Conservation (phyloP, 2,113 vertebrate genomes). For the Albula goreensis region DNA sequence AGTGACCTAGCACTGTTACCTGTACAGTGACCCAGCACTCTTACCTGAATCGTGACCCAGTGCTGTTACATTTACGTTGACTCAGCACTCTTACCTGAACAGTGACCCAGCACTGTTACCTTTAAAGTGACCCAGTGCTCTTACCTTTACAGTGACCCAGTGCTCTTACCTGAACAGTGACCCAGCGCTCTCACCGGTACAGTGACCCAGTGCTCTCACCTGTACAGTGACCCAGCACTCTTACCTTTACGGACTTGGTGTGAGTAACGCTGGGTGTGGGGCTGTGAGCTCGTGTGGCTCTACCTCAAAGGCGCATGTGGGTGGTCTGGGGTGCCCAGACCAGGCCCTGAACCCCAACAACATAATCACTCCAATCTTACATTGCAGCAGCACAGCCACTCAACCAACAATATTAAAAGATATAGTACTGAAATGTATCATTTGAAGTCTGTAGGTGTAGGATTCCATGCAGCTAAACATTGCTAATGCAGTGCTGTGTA, state of each 20-base stretch:
- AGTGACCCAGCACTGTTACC: no score
- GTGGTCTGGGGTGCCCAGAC: conserved; percentile 47
- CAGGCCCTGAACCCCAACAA: conserved; percentile 48
- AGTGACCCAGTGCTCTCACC: no score
- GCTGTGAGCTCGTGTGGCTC: conserved; percentile 39
- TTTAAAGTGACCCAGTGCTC: no score
- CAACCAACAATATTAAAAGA: conserved; percentile 6
- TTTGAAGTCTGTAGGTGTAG: background rate
- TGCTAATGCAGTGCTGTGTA: background rate
- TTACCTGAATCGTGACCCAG: no score
- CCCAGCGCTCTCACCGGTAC: conserved; percentile 16
- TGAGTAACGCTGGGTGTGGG: conserved; percentile 16
- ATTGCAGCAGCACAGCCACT: background rate
- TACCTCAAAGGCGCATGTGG: conserved; percentile 44
- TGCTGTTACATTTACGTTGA: no score
- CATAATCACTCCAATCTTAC: conserved; percentile 42
- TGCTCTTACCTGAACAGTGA: background rate
- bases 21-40: no score
- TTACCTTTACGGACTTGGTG: background rate
- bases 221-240: conserved; percentile 35
- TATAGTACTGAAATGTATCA: background rate
- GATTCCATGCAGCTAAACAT: background rate
- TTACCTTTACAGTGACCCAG: no score
- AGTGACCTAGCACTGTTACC: no score
- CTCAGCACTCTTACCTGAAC: no score